Percentiles rank a stretch among this genome's conserved stretches.
Conservation (phyloP, 2,888 invertebrate species). For the Stenolophus ochropezus region DNA sequence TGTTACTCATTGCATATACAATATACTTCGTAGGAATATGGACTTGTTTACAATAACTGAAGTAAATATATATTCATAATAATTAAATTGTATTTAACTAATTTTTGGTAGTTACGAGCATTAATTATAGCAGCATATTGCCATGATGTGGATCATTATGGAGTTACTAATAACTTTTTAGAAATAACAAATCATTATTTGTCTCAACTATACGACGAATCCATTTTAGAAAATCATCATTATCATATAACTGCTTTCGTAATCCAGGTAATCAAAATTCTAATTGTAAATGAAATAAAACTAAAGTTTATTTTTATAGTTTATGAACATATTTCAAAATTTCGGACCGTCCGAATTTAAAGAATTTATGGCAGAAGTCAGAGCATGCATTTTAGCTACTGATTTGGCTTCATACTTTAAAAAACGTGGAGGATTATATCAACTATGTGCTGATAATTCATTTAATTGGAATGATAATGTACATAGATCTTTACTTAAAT, state of each 20-base stretch:
- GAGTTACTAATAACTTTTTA: constrained; percentile 79
- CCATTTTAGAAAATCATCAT: constrained; percentile 79
- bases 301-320: constrained; percentile 68
- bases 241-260: constrained; percentile 76
- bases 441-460: constrained; percentile 73
- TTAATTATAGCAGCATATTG: constrained; percentile 77
- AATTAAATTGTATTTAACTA: not conserved
- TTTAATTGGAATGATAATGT: constrained; percentile 74
- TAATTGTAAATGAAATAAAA: not conserved
- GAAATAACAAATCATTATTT: constrained; percentile 75
- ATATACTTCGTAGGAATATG: constrained; percentile 74
- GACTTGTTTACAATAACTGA: constrained; percentile 74
- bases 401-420: constrained; percentile 77
- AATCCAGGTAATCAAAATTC: constrained; percentile 72
- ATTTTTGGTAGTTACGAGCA: constrained; percentile 72
- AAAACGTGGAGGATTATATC: constrained; percentile 75
- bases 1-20: constrained; percentile 78
- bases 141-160: constrained; percentile 80
- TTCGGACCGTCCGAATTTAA: constrained; percentile 68
- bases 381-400: constrained; percentile 77
- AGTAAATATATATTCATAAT: constrained; percentile 71
- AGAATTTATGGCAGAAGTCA: constrained; percentile 74
- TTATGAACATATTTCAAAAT: constrained; percentile 73
- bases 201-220: constrained; percentile 76
- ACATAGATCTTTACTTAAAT: constrained; percentile 76